A percentile compares a stretch with the other conserved stretches of the same genome.
Evolutionary conservation across 2,888 invertebrate genomes (phyloP).

Genomic region (Loripinus fragilis): DNA sequence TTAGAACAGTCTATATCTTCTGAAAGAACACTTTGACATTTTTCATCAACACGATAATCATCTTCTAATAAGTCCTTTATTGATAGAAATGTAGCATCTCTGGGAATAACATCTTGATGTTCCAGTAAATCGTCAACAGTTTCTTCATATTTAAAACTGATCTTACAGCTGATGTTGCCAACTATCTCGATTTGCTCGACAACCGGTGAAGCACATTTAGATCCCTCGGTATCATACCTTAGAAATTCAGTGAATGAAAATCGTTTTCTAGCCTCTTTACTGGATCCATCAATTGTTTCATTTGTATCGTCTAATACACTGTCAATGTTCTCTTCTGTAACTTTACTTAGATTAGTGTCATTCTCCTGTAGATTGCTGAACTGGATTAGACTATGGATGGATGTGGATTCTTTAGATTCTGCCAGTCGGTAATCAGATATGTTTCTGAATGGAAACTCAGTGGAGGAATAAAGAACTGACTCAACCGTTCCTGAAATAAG

Average conservation of each 20-base stretch:
- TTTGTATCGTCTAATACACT: neutral
- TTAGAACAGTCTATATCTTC: neutral
- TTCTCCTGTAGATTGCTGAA: neutral
- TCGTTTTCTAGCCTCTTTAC: conserved; percentile 9
- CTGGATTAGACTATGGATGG: neutral
- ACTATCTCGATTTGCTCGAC: conserved; percentile 37
- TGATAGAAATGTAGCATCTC: conserved; percentile 58
- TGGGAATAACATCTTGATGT: conserved; percentile 44
- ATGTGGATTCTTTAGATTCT: neutral
- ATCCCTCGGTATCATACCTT: conserved; percentile 38
- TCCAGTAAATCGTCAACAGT: conserved; percentile 67
- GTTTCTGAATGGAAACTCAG: neutral
- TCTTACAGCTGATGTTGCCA: conserved; percentile 57
- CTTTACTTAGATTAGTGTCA: neutral
- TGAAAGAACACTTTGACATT: neutral
- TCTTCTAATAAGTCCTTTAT: conserved; percentile 63
- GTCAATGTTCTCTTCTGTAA: conserved; percentile 1
- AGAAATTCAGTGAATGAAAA: conserved; percentile 40
- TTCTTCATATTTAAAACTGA: conserved; percentile 72
- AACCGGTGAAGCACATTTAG: conserved; percentile 41
- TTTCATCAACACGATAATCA: conserved; percentile 2
- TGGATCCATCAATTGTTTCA: neutral
- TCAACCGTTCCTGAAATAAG: conserved; percentile 20
- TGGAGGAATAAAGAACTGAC: neutral
- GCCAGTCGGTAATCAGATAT: neutral